These are phyloP conservation scores for Bungarus multicinctus DNA, from an alignment of 2,113 vertebrate species.

Conservation along the genomic window DNA sequence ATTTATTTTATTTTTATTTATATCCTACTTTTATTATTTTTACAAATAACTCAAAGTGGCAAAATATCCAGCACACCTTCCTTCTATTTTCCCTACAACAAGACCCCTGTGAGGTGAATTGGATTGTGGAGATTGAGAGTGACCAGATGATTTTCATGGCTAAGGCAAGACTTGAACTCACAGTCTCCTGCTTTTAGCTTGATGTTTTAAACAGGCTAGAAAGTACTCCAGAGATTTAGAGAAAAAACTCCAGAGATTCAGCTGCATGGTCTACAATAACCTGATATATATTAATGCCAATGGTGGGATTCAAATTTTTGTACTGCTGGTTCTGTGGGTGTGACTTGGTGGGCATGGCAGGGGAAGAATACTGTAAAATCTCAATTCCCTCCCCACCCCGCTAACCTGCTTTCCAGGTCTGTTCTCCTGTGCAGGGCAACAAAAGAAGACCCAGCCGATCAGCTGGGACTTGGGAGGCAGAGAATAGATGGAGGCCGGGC, in stretches of 20 bases:
- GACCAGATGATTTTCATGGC: neutral
- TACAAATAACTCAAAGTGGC: neutral
- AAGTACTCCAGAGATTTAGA: neutral
- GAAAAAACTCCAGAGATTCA: neutral
- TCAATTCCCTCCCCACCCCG: no score
- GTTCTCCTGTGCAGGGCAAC: no score
- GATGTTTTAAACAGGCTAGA: neutral
- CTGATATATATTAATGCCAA: no score
- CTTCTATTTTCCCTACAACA: neutral
- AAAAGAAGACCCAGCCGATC: no score
- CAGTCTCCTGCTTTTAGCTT: neutral
- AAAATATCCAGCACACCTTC: neutral
- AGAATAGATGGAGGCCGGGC: no score
- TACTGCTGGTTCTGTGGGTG: no score
- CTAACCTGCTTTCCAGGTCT: no score
- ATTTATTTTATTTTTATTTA: neutral
- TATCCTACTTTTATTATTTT: neutral
- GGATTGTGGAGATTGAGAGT: neutral
- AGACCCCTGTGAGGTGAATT: neutral
- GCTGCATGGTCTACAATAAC: neutral
- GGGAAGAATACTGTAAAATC: no score
- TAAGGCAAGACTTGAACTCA: neutral
- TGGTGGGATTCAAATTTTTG: no score
- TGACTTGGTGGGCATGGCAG: no score
- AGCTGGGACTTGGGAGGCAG: no score